Evolutionary conservation across 2,888 invertebrate species (phyloP), one percentile per base, ranked within the genome.

Genomic region (Microctonus brassicae): DNA sequence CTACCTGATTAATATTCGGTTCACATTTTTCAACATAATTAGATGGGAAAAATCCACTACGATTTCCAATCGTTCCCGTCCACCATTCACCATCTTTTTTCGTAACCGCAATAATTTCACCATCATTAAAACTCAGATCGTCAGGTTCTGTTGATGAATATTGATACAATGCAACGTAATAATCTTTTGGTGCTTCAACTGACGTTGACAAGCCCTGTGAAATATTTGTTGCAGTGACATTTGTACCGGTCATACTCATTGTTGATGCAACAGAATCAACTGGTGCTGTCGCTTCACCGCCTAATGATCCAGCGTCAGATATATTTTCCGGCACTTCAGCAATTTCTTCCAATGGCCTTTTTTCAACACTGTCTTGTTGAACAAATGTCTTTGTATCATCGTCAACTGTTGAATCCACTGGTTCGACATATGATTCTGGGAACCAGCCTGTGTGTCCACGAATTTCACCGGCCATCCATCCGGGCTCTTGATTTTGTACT

Each of bases 31-130:
- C 94, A 68, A 96, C 99, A 89, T 99, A 99, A 90, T 98, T 99
- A 1, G 97, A 97, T 0, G 99, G 99, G 89, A 99, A 99, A 78
- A 99, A 97, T 69, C 99, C 99, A 10, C 91, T 92, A 75, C 93
- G 91, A 80, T 92, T 90, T 52, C 94, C 95, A 78, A 97, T 91
- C 76, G 93, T 92, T 33, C 99, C 99, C 4, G 98, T 98, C 99
- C 99, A 99, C 99, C 99, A 99, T 85, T 99, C 98, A 0, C 97
- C 98, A 74, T 98, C 97, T 75, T 95, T 93, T 75, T 96, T 93
- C 47, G 92, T 91, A 1, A 99, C 97, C 79, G 92, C 91, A 72
- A 99, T 94, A 79, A 94, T 89, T 87, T 98, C 98, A 0, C 97
- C 92, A 76, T 90, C 90, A 78, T 94, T 94, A 88, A 98, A 98